These are phyloP conservation scores for Zoanthus sociatus DNA, from an alignment of 92 coral and sea anemone genomes.

Conservation along the genomic window DNA sequence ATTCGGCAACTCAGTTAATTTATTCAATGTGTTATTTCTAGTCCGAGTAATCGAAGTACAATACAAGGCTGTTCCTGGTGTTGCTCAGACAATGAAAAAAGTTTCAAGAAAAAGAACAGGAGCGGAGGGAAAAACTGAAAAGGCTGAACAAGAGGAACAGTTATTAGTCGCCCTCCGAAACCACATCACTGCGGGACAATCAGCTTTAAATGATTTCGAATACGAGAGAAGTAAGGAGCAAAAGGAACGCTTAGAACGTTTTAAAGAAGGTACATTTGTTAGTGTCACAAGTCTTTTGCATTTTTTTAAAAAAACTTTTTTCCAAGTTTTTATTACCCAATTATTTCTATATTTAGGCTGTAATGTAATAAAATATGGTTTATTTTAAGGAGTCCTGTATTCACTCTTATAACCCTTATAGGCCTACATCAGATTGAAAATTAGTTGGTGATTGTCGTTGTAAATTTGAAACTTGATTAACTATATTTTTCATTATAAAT, in stretches of 20 bases:
- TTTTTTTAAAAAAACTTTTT: slow-evolving; percentile 5
- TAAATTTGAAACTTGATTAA: slow-evolving; percentile 13
- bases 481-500: slow-evolving; percentile 23
- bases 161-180: slow-evolving; percentile 40
- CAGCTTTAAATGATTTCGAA: slow-evolving; percentile 31
- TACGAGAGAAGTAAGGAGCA: slow-evolving; percentile 51
- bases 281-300: slow-evolving; percentile 9
- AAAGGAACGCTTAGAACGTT: slow-evolving; percentile 48
- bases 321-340: no score
- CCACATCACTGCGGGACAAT: slow-evolving; percentile 48
- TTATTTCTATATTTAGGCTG: no score
- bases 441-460: neutral
- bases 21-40: slow-evolving; percentile 29
- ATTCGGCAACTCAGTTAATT: neutral
- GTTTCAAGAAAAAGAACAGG: slow-evolving; percentile 30
- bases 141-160: slow-evolving; percentile 42
- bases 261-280: slow-evolving; percentile 46
- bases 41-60: slow-evolving; percentile 43
- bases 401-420: no score
- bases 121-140: slow-evolving; percentile 37
- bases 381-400: slow-evolving; percentile 26
- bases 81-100: slow-evolving; percentile 41
- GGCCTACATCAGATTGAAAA: slow-evolving; percentile 28
- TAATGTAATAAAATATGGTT: slow-evolving; percentile 4
- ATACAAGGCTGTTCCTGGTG: slow-evolving; percentile 48